A percentile compares a stretch with the other conserved stretches of the same genome.
Conservation (phyloP, 2,888 invertebrate species). For the Diachrysia chrysitis region DNA sequence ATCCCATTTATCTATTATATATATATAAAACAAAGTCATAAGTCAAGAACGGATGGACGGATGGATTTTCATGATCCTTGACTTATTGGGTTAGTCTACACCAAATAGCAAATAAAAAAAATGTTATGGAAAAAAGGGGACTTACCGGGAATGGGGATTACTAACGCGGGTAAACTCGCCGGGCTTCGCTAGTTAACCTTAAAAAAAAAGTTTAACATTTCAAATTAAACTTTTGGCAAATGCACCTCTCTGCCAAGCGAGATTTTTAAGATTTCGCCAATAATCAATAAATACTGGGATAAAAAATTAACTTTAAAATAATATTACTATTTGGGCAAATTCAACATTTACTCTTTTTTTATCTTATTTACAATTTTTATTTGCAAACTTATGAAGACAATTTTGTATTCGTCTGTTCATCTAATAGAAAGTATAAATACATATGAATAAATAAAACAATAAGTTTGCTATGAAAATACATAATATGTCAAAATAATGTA, state of each 20-base stretch:
- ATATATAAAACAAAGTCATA: too few relatives aligned
- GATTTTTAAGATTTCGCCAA: background rate
- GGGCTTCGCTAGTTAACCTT: too few relatives aligned
- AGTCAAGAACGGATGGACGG: too few relatives aligned
- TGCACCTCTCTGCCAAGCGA: too few relatives aligned
- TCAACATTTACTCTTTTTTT: conserved; percentile 32
- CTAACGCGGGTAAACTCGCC: too few relatives aligned
- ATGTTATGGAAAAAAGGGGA: too few relatives aligned
- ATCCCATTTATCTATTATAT: too few relatives aligned
- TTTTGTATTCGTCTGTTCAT: conserved; percentile 45
- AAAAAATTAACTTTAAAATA: background rate
- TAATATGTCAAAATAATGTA: conserved; percentile 20
- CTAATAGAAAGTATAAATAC: conserved; percentile 12
- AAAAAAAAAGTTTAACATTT: too few relatives aligned
- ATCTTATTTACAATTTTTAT: conserved; percentile 50
- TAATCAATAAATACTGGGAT: background rate
- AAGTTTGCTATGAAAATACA: conserved; percentile 30
- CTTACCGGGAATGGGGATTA: too few relatives aligned
- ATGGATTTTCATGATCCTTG: too few relatives aligned
- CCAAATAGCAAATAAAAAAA: too few relatives aligned
- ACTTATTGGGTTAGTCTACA: too few relatives aligned
- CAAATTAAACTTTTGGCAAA: background rate
- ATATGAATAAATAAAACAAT: conserved; percentile 10
- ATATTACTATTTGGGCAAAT: conserved; percentile 13
- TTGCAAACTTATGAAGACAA: conserved; percentile 47